Base-by-base conservation (phyloP, 1,140 invertebrate species). In the Drosophila miranda region DNA sequence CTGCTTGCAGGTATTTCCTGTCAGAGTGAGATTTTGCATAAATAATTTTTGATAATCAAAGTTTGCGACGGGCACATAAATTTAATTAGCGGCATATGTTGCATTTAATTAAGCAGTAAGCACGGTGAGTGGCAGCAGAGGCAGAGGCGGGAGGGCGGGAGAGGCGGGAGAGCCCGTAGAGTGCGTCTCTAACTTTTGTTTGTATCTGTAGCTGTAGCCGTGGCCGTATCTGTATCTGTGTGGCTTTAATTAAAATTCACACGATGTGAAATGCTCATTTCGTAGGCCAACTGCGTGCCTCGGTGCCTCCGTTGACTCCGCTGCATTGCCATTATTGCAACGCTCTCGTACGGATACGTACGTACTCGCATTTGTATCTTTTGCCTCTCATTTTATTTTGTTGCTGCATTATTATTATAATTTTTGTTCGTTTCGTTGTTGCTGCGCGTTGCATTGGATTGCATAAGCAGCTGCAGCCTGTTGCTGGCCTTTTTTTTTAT, bases 41-140 rank as follows among this genome's bases (percentile, higher is more conserved):
- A 86, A 86, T 86, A 86, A 86, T 86, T 86, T 86, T 86, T 86
- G 82, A 87, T 86, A 86, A 86, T 86, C 82, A 86, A 75, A 80
- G 80, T 75, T 82, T 75, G 81, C 81, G 72, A 84, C 75, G 75
- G 79, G 60, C 82, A 87, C 81, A 86, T 86, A 86, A 87, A 86
- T 86, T 86, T 86, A 86, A 86, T 86, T 86, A 86, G 81, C 81
- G 59, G 78, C 81, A 86, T 86, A 87, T 87, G 81, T 80, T 86
- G 81, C 74, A 86, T 75, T 86, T 84, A 87, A 86, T 87, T 86
- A 83, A 86, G 81, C 82, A 86, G 81, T 77, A 86, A 84, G 82
- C 80, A 77, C 80, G 74, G 38, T 55, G 60, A 64, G 51, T 14
- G 50, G 34, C 34, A 38, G 56, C 28, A 53, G 42, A 11, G 43